Conservation (phyloP, 1,140 invertebrate genomes). For the Scaptomyza montana region DNA sequence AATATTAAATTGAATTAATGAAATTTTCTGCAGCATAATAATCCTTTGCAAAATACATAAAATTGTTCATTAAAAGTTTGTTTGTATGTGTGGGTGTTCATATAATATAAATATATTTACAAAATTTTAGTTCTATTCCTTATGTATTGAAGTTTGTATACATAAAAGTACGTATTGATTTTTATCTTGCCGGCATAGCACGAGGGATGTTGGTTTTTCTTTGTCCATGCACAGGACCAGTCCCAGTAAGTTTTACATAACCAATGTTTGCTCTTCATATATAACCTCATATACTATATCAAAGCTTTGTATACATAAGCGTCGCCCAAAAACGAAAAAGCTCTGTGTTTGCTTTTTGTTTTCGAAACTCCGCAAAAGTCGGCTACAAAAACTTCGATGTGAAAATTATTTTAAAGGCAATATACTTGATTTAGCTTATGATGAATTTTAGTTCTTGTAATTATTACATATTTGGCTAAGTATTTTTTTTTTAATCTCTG, state of each 20-base stretch:
- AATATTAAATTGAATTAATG: constrained; percentile 82
- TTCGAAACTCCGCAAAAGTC: constrained; percentile 46
- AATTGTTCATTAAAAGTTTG: constrained; percentile 71
- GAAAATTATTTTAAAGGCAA: constrained; percentile 28
- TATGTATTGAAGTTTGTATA: constrained; percentile 24
- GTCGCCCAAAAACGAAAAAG: constrained; percentile 58
- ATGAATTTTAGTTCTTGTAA: no score
- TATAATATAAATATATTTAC: constrained; percentile 23
- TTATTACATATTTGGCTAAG: neutral
- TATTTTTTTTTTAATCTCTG: neutral
- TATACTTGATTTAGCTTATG: neutral
- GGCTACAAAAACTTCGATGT: neutral
- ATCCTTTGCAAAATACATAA: constrained; percentile 82
- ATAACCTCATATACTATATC: constrained; percentile 7
- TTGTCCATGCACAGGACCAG: constrained; percentile 44
- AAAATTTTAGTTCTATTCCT: constrained; percentile 36
- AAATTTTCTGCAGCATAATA: constrained; percentile 81
- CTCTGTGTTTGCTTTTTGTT: constrained; percentile 65
- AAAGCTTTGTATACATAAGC: constrained; percentile 63
- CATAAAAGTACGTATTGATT: constrained; percentile 60
- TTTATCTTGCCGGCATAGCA: constrained; percentile 69
- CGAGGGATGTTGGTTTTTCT: constrained; percentile 63
- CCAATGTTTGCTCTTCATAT: constrained; percentile 1
- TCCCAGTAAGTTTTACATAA: constrained; percentile 40
- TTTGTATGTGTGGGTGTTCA: no score